Evolutionary conservation across 2,113 vertebrate genomes (phyloP), one percentile per base, ranked within the genome.

Genomic region (Coryphaenoides rupestris): DNA sequence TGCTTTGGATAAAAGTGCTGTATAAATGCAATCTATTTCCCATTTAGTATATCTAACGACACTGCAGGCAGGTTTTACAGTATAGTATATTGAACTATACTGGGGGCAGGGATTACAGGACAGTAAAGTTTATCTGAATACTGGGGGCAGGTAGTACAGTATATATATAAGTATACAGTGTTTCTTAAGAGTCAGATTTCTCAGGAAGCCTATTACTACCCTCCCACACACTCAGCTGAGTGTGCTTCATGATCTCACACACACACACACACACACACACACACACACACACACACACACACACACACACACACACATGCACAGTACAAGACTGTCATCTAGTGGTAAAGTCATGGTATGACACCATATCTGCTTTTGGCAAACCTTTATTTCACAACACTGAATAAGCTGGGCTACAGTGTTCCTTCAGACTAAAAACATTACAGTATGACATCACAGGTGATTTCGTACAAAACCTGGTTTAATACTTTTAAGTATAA

Each of bases 201-300:
- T 80, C 74, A 86, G 75, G 80, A 83, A 87, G 73, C 78, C 73
- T 81, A 81, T 83, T 83, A 85, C 83, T 84, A 83, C 82, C 84
- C 86, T 82, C 84, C 75, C 70, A 78, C 86, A 75, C 83, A 82
- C 80, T 76, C 76, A 72, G n/a, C n/a, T n/a, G n/a, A n/a, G n/a
- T 73, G 87, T 85, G 80, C 87, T 86, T 79, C 78, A 78, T 88
- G 81, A 88, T 86, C 82, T 73, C 68, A 69, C 75, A 76, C 72
- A 61, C 73, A 66, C 66, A n/a, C 55, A 62, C 55, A 21, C 65
- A 65, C 21, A 23, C 55, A 55, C 58, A 60, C 72, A 24, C 57
- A 33, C 59, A 68, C 65, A 53, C 62, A 33, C 22, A 56, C 21
- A 33, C 54, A 23, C 56, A 45, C 40, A 45, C 40, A 45, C 40